phyloP scores from a whole-genome alignment of 1,140 invertebrate species.

The Spodoptera litura region DNA sequence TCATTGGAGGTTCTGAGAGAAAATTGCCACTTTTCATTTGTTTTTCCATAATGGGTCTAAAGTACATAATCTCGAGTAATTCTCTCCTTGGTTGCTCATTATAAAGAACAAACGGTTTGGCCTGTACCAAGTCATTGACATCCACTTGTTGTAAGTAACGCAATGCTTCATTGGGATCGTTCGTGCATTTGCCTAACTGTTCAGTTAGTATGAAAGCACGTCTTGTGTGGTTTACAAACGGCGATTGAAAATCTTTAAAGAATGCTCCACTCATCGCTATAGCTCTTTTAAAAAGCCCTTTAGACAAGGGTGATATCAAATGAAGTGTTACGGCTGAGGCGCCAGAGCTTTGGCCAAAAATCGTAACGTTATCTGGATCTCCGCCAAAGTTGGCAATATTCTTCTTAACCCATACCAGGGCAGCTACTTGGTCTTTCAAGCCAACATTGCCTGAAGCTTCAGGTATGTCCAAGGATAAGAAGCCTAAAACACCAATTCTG shows the following conservation, averaged over 20 bases:
- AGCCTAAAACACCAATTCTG: not conserved
- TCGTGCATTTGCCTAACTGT: not conserved
- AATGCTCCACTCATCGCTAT: not conserved
- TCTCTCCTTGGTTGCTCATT: not conserved
- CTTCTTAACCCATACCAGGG: conserved; percentile 1
- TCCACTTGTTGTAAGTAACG: not conserved
- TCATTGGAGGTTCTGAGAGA: not conserved
- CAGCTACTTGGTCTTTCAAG: conserved; percentile 8
- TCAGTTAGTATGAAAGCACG: not conserved
- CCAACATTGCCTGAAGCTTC: not conserved
- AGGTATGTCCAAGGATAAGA: not conserved
- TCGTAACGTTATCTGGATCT: not conserved
- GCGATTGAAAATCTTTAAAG: not conserved
- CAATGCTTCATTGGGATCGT: not conserved
- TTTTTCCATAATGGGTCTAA: not conserved
- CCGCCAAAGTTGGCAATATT: not conserved
- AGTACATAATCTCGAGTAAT: not conserved
- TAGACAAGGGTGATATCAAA: not conserved
- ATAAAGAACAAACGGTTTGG: not conserved
- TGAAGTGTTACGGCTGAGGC: not conserved
- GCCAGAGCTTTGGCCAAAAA: conserved; percentile 15
- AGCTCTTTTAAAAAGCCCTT: not conserved
- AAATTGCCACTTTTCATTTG: not conserved
- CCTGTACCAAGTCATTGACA: not conserved
- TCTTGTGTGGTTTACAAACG: not conserved